Evolutionary conservation across 2,797 vertebrate species (phyloP).

Genomic region (Bryconaethiops microstoma): DNA sequence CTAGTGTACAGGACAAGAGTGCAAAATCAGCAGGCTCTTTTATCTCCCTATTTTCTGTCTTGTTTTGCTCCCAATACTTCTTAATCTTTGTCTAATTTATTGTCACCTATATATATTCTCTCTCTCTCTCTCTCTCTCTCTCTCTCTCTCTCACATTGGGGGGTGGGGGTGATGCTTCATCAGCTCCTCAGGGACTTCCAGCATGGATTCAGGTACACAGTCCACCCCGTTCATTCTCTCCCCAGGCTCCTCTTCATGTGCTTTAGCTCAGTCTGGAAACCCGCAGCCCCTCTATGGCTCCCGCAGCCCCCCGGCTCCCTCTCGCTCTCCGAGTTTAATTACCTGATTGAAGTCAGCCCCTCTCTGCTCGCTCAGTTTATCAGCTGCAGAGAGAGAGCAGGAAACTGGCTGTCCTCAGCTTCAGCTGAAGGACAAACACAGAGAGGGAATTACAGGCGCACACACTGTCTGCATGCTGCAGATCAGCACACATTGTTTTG

Average conservation of each 20-base stretch:
- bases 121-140: neutral
- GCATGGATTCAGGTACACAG: constrained; percentile 5
- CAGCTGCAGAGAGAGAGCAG: constrained; percentile 61
- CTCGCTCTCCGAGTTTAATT: constrained; percentile 69
- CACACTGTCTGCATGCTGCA: constrained; percentile 17
- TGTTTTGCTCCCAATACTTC: neutral
- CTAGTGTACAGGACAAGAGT: too few relatives aligned
- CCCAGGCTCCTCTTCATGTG: constrained; percentile 13
- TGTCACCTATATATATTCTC: neutral
- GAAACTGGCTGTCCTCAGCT: constrained; percentile 40
- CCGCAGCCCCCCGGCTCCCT: constrained; percentile 18
- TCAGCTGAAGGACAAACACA: constrained; percentile 37
- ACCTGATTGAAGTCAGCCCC: constrained; percentile 75
- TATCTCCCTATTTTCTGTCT: neutral
- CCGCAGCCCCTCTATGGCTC: neutral
- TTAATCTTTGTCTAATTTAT: neutral
- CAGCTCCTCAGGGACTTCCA: neutral
- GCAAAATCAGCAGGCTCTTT: too few relatives aligned
- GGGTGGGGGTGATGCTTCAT: neutral
- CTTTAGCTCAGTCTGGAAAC: neutral
- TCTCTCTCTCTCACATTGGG: neutral
- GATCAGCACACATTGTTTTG: constrained; percentile 14
- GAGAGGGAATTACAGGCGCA: constrained; percentile 2
- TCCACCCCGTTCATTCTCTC: constrained; percentile 13
- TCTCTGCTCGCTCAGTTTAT: constrained; percentile 68